These are phyloP conservation scores for Plecotus auritus DNA, from an alignment of 2,113 vertebrate genomes.

Conservation along the genomic window DNA sequence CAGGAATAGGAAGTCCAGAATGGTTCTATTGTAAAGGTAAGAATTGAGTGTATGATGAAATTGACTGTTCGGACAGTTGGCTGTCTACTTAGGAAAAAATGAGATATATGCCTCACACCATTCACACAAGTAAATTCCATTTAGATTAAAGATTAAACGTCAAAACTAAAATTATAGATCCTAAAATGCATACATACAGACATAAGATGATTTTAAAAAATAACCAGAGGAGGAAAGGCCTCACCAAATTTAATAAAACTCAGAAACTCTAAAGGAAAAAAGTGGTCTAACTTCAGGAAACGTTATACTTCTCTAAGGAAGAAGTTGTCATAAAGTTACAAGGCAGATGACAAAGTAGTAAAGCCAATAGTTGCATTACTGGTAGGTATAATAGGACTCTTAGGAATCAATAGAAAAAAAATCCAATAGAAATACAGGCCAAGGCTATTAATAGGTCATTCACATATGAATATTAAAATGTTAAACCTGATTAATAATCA, in stretches of 20 bases:
- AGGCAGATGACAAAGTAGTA: background rate
- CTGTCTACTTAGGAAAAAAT: background rate
- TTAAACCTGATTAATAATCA: background rate
- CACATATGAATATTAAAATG: background rate
- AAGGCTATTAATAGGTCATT: background rate
- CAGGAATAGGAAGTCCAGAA: background rate
- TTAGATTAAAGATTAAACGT: background rate
- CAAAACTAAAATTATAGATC: background rate
- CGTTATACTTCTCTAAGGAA: background rate
- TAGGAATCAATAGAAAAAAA: background rate
- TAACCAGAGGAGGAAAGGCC: background rate
- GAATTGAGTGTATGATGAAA: background rate
- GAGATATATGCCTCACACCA: background rate
- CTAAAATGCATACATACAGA: background rate
- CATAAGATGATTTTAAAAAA: background rate
- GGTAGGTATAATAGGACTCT: background rate
- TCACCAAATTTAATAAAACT: background rate
- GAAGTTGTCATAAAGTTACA: background rate
- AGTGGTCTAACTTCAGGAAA: background rate
- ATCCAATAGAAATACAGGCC: background rate
- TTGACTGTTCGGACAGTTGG: background rate
- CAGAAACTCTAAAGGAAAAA: background rate
- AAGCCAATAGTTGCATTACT: background rate
- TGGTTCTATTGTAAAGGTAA: background rate
- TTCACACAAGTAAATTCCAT: background rate